Conservation (phyloP, 2,797 vertebrate genomes). For the Oceanodroma leucorhoa region DNA sequence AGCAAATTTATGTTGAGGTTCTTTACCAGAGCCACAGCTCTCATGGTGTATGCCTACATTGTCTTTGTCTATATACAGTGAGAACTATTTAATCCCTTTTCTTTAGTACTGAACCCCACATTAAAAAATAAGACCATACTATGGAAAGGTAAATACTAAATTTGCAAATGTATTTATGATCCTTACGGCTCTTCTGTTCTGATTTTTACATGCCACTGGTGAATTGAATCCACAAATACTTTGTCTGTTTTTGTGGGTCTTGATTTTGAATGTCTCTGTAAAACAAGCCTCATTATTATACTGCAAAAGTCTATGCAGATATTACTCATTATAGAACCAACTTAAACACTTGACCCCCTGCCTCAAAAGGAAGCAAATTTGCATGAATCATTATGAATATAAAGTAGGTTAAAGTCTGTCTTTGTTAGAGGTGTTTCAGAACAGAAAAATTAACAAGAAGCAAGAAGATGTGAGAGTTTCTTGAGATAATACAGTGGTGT, state of each 20-base stretch:
- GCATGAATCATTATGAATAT: neutral
- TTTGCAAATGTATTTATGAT: neutral
- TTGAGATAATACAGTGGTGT: neutral
- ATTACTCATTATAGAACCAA: neutral
- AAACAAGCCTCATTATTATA: neutral
- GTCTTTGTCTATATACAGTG: neutral
- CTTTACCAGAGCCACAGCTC: constrained; percentile 3
- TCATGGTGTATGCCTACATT: neutral
- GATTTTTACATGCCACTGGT: neutral
- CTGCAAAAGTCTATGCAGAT: neutral
- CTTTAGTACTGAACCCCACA: neutral
- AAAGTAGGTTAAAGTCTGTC: constrained; percentile 22
- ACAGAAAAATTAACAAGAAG: neutral
- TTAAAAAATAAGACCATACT: neutral
- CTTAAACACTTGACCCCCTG: neutral
- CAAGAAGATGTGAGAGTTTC: neutral
- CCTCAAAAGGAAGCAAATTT: constrained; percentile 14
- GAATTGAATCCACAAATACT: neutral
- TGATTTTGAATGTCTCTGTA: neutral
- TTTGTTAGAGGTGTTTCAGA: neutral
- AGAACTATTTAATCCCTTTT: neutral
- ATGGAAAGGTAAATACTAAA: neutral
- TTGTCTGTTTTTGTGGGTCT: neutral
- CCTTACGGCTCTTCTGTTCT: neutral
- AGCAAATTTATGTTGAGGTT: constrained; percentile 5